Evolutionary conservation across 1,140 invertebrate genomes (phyloP), one percentile per base, ranked within the genome.

Genomic region (Dinoponera quadriceps): DNA sequence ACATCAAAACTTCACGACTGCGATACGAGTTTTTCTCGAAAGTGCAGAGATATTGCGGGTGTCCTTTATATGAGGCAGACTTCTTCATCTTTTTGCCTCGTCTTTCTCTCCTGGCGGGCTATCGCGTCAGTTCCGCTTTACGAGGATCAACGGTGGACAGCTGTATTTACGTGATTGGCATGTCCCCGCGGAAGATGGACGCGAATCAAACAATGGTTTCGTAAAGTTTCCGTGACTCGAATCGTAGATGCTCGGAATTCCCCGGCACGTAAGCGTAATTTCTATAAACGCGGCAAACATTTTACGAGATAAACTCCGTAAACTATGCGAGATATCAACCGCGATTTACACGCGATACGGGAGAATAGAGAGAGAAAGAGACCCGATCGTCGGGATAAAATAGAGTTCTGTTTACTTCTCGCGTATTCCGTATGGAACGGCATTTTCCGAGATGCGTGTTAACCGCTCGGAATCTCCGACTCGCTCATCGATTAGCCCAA

Each of bases 1-100:
- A 69, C 69, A 82, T 82, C 78, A 74, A 82, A 82, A 82, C 78
- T 82, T 82, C 55, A 72, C 69, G 57, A 63, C 59, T 54, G 78
- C 78, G 44, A 51, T 74, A 82, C 78, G 69, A 82, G 78, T 73
- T 82, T 82, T 82, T 82, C 68, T 49, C 55, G 29, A 20, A 82
- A 62, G 71, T 63, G 48, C 55, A 63, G 78, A 63, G 78, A 74
- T 82, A 73, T 82, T 80, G 66, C 78, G 59, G 44, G 69, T 44
- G 51, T 69, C n/a, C 75, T 80, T 78, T 80, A 80, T 80, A 80
- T 71, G 65, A 80, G 60, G 20, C 75, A 77, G 38, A 54, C n/a
- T 63, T 51, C 48, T 68, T 27, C 44, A 27, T 55, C 25, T 59
- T 33, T 20, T 57, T 60, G 48, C 4, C 14, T 14, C 20, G 59